phyloP scores from a whole-genome alignment of 2,797 vertebrate species.

The Falco rusticolus region DNA sequence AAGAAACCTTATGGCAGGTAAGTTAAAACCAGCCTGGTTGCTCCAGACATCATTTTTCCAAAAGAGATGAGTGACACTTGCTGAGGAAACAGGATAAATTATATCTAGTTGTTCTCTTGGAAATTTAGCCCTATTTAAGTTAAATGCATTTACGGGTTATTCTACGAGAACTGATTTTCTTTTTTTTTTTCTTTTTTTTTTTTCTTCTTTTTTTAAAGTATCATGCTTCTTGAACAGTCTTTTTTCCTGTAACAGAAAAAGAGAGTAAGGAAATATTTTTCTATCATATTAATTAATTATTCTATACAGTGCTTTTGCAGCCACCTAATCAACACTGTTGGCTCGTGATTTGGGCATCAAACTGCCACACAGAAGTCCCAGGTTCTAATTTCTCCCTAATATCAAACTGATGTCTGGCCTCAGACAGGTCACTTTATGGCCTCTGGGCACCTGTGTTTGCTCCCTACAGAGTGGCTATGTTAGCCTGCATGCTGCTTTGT shows the following conservation, averaged over 20 bases:
- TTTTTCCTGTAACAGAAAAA: not conserved
- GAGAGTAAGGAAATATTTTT: not conserved
- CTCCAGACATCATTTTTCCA: not conserved
- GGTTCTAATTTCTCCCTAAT: not conserved
- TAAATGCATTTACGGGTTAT: not conserved
- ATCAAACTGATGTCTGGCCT: not conserved
- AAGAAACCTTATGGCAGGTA: conserved; percentile 47
- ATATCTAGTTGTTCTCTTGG: not conserved
- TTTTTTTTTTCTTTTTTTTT: not conserved
- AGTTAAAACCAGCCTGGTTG: not conserved
- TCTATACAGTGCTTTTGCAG: not conserved
- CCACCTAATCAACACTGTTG: not conserved
- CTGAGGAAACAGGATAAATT: not conserved
- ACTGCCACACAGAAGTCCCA: not conserved
- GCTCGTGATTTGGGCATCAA: not conserved
- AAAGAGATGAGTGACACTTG: not conserved
- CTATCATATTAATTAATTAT: not conserved
- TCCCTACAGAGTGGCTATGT: not conserved
- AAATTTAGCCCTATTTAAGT: not conserved
- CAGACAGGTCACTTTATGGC: not conserved
- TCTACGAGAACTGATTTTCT: not conserved
- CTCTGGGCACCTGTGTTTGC: not conserved
- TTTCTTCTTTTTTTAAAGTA: not conserved
- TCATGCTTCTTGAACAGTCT: not conserved
- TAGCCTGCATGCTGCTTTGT: not conserved